These are phyloP conservation scores for Ctenosaura bakeri DNA, from an alignment of 2,797 vertebrate species.

Conservation along the genomic window DNA sequence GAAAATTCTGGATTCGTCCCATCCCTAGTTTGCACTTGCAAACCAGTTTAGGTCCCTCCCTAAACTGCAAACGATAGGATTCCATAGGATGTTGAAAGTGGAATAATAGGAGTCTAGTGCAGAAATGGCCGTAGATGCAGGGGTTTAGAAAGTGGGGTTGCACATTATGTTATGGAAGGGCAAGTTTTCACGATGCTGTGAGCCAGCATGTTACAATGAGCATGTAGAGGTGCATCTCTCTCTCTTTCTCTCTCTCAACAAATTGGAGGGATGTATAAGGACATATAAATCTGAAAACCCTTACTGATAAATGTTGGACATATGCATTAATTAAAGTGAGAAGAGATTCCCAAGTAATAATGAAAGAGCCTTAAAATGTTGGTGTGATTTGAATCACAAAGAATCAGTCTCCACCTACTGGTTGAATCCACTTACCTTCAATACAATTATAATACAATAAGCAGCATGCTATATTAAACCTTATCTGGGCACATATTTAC, in stretches of 20 bases:
- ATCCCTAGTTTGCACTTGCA: no score
- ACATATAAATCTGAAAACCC: background rate
- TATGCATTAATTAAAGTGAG: background rate
- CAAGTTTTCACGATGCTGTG: background rate
- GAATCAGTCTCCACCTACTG: background rate
- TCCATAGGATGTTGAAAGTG: no score
- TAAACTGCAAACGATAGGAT: no score
- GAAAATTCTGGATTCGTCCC: no score
- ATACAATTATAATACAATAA: background rate
- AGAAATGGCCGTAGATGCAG: background rate
- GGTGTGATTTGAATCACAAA: background rate
- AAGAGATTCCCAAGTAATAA: background rate
- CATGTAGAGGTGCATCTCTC: background rate
- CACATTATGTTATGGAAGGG: background rate
- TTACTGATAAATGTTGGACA: background rate
- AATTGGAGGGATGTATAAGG: background rate
- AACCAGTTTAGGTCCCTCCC: no score
- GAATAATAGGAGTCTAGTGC: no score
- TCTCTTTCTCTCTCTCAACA: background rate
- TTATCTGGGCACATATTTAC: background rate
- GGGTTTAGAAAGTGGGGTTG: background rate
- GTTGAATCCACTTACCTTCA: background rate
- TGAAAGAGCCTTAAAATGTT: constrained; percentile 5
- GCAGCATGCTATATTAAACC: background rate
- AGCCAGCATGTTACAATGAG: background rate